Base-by-base conservation (phyloP, 2,113 vertebrate genomes). In the Psilopogon haemacephalus region DNA sequence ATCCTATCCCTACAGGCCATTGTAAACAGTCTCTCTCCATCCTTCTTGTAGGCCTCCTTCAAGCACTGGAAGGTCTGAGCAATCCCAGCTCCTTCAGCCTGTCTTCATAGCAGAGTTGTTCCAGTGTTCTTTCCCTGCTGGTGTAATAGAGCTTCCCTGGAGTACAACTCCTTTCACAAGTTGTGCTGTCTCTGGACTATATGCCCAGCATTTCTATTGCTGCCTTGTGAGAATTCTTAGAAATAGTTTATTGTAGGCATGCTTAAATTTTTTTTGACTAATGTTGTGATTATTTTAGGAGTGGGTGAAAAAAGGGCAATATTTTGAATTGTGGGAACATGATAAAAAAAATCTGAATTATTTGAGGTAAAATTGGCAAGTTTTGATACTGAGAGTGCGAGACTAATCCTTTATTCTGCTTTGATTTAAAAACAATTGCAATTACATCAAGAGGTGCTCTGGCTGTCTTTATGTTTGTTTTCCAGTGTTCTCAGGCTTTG, bases 231-330 rank as follows among this genome's bases (percentile, higher is more conserved):
- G 76, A 84, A 32, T 32, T 60, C 33, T 84, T 56, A 38, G 24
- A 35, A 83, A 84, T 16, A 10, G 21, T 93, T 90, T 80, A 11
- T 81, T 86, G 16, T 73, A 19, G 12, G 6, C 16, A 7, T 55
- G 70, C 44, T 75, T 81, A 40, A 63, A 72, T 71, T 81, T 74
- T 74, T 7, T 75, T 80, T 60, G 42, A 44, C 42, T 16, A 40
- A 40, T n/a, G n/a, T 23, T 63, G 18, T 67, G 46, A 35, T 76
- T 92, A 33, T 88, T 72, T 94, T 82, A 52, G n/a, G 16, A 91
- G 32, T 46, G 5, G 15, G 50, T 42, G 26, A 13, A 60, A 93
- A 69, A 37, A 70, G 7, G 32, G 14, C 77, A 33, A 38, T 76
- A 28, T 67, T 91, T 76, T 58, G 18, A 82, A 59, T 35, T 76